Conservation (phyloP, 2,113 vertebrate genomes). For the Willisornis vidua region DNA sequence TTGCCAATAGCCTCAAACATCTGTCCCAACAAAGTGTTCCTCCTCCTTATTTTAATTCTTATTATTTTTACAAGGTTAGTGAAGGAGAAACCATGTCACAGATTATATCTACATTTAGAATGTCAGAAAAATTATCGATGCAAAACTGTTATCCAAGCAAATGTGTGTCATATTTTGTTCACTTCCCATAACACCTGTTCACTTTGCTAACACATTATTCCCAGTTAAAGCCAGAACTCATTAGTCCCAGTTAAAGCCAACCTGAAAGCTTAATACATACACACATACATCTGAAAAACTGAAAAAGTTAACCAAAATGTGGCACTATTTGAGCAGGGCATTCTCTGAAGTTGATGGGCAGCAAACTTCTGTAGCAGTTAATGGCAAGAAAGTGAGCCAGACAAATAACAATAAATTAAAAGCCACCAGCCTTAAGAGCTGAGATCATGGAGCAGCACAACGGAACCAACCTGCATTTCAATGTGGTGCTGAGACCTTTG, state of each 20-base stretch:
- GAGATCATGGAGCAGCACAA: not conserved
- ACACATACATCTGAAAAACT: not conserved
- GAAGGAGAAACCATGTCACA: slow-evolving; percentile 66
- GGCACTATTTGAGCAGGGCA: not conserved
- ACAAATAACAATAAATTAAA: not conserved
- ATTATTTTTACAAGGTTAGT: slow-evolving; percentile 67
- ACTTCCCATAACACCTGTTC: slow-evolving; percentile 57
- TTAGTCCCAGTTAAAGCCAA: slow-evolving; percentile 41
- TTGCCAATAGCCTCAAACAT: slow-evolving; percentile 71
- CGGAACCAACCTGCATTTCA: not conserved
- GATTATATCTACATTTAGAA: slow-evolving; percentile 63
- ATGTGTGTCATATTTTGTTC: slow-evolving; percentile 35
- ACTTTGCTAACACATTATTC: not conserved
- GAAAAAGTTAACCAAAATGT: not conserved
- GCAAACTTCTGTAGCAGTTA: not conserved
- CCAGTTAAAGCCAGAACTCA: slow-evolving; percentile 46
- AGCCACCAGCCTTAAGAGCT: not conserved
- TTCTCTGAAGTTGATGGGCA: not conserved
- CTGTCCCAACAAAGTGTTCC: slow-evolving; percentile 63
- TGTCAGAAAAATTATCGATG: slow-evolving; percentile 61
- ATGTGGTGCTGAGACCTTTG: fast-evolving
- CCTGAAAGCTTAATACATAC: not conserved
- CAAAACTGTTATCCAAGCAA: slow-evolving; percentile 48
- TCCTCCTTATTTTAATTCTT: slow-evolving; percentile 66
- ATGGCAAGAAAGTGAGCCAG: not conserved